Base-by-base conservation (phyloP, 2,113 vertebrate species). In the Marcusenius ussheri region DNA sequence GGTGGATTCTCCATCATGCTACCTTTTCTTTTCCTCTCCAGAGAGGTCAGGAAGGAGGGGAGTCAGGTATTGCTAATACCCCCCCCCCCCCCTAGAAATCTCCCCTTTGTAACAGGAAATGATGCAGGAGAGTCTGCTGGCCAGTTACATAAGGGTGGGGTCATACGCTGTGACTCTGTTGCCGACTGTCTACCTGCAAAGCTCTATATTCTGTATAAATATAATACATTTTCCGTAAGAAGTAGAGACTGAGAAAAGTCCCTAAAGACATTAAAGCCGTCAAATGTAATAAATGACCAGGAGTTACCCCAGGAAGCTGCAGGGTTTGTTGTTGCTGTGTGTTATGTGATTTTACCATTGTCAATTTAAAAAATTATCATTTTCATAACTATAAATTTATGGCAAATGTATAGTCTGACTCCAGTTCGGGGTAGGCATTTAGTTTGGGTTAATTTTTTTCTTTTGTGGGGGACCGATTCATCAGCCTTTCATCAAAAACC, bases 1-100 rank as follows among this genome's bases (percentile, higher is more conserved):
- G 91, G 91, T 89, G 93, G 92, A 95, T 89, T 87, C 92, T 94
- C 90, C 45, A 91, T 95, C 94, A 94, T 91, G 87, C 89, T 91
- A 87, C 92, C 92, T 87, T 87, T 91, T 90, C 42, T 83, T 47
- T 46, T 84, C 24, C 92, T 90, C 93, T 93, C 93, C 88, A 92
- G 92, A 91, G 90, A 83, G 90, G 89, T 88, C 90, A 90, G 90
- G 91, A 92, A 93, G 90, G 92, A 88, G 56, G 87, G 31, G 47
- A 77, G 70, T 5, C 66, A 17, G n/a, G 92, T 88, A 83, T 88
- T 89, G 89, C 53, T 56, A 56, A 56, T 21, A 2, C 7, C 21
- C 17, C 39, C 1, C 83, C 10, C 7, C 21, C 17, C 39, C 1
- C 83, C 10, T 88, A 91, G 91, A 74, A 91, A 91, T 89, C 86